A percentile compares a stretch with the other conserved stretches of the same genome.
phyloP scores from a whole-genome alignment of 2,888 invertebrate species.

The Didymodactylos carnosus region DNA sequence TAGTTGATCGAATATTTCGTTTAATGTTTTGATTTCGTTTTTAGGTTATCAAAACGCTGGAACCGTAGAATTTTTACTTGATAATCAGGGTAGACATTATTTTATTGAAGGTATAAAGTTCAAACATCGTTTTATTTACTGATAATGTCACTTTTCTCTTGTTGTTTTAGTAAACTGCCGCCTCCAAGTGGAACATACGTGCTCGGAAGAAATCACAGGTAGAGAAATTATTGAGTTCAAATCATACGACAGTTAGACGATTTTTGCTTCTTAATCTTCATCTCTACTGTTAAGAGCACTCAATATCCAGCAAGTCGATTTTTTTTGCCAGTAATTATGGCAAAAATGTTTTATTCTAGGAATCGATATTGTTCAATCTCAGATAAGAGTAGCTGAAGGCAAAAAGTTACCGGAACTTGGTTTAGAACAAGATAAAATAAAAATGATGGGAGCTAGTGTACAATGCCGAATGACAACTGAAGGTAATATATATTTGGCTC shows the following conservation, averaged over 20 bases:
- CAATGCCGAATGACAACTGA: slow-evolving; percentile 97
- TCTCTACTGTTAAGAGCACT: too few species aligned
- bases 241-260: too few species aligned
- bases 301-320: too few species aligned
- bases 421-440: slow-evolving; percentile 66
- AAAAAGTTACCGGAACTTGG: slow-evolving; percentile 74
- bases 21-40: too few species aligned
- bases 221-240: too few species aligned
- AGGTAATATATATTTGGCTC: too few species aligned
- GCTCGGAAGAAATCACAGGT: slow-evolving; percentile 92
- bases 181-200: slow-evolving; percentile 93
- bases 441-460: slow-evolving; percentile 63
- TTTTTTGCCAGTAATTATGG: too few species aligned
- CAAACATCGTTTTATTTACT: too few species aligned
- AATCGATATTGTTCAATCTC: slow-evolving; percentile 92
- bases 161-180: slow-evolving; percentile 78
- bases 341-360: too few species aligned
- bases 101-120: slow-evolving; percentile 98
- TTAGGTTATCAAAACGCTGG: slow-evolving; percentile 93
- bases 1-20: too few species aligned
- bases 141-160: too few species aligned
- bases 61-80: slow-evolving; percentile 87
- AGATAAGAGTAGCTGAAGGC: slow-evolving; percentile 83
- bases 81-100: slow-evolving; percentile 64
- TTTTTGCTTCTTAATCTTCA: too few species aligned